Conservation (phyloP, 2,888 invertebrate genomes). For the Zaprionus bogoriensis region DNA sequence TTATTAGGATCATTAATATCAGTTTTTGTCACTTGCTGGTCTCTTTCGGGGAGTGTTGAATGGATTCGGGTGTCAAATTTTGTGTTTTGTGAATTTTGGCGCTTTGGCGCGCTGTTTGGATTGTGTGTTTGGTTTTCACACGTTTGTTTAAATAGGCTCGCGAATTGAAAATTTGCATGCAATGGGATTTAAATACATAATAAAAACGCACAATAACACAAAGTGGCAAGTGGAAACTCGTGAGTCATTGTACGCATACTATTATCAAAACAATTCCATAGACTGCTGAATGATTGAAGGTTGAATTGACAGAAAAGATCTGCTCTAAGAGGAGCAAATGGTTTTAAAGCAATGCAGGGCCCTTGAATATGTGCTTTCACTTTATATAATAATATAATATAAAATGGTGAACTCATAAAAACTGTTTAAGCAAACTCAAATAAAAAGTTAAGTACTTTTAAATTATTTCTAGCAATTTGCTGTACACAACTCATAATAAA, state of each 20-base stretch:
- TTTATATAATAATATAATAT: no score
- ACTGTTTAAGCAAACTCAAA: no score
- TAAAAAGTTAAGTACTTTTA: no score
- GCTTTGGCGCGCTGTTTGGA: slow-evolving; percentile 44
- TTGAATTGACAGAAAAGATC: no score
- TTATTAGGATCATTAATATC: slow-evolving; percentile 76
- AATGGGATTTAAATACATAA: slow-evolving; percentile 24
- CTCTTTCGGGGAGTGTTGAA: slow-evolving; percentile 42
- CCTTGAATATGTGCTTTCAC: no score
- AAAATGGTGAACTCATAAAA: no score
- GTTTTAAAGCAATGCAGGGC: no score
- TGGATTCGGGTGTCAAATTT: slow-evolving; percentile 59
- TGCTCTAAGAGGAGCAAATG: no score
- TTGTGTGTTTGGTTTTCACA: slow-evolving; percentile 69
- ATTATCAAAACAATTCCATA: no score
- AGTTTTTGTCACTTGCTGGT: slow-evolving; percentile 67
- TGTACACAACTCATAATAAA: no score
- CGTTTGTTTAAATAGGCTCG: slow-evolving; percentile 64
- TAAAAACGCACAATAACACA: slow-evolving; percentile 9
- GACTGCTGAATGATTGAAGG: no score
- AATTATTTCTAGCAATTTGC: no score
- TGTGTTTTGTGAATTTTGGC: slow-evolving; percentile 60
- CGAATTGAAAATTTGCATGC: slow-evolving; percentile 63
- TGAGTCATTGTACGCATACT: background rate
- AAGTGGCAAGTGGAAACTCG: background rate